These are phyloP conservation scores for Platichthys flesus DNA, from an alignment of 2,113 vertebrate species.

Conservation along the genomic window DNA sequence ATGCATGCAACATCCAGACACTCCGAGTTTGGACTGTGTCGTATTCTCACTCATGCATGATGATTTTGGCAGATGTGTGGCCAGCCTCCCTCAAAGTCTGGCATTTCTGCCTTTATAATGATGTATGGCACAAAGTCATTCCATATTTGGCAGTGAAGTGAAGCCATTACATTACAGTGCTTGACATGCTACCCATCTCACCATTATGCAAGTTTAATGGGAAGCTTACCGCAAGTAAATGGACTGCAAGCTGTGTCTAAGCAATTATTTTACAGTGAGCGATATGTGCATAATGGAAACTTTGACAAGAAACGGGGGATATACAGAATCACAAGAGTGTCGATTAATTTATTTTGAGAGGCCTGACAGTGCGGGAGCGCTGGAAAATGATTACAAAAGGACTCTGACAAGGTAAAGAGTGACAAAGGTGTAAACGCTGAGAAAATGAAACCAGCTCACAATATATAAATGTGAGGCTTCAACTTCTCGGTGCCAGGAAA, in stretches of 20 bases:
- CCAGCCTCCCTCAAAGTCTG: constrained; percentile 30
- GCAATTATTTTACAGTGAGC: constrained; percentile 75
- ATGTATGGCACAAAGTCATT: constrained; percentile 69
- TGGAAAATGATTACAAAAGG: constrained; percentile 3
- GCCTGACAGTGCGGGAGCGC: background rate
- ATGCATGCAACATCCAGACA: constrained; percentile 17
- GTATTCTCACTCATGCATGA: constrained; percentile 25
- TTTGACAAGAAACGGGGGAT: constrained; percentile 57
- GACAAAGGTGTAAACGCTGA: background rate
- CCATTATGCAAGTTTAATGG: constrained; percentile 80
- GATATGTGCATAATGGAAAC: constrained; percentile 61
- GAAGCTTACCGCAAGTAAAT: constrained; percentile 74
- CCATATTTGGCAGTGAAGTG: constrained; percentile 68
- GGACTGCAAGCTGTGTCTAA: constrained; percentile 74
- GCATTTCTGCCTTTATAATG: constrained; percentile 59
- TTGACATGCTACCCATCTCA: constrained; percentile 70
- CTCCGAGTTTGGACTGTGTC: constrained; percentile 9
- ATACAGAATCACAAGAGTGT: constrained; percentile 47
- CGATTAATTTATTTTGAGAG: constrained; percentile 17
- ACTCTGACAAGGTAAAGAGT: background rate
- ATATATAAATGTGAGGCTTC: background rate
- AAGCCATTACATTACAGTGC: constrained; percentile 73
- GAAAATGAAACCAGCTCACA: background rate
- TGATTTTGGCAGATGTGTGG: constrained; percentile 41
- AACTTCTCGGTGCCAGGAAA: background rate